Evolutionary conservation across 2,888 invertebrate genomes (phyloP), one percentile per base, ranked within the genome.

Genomic region (Carterocephalus palaemon): DNA sequence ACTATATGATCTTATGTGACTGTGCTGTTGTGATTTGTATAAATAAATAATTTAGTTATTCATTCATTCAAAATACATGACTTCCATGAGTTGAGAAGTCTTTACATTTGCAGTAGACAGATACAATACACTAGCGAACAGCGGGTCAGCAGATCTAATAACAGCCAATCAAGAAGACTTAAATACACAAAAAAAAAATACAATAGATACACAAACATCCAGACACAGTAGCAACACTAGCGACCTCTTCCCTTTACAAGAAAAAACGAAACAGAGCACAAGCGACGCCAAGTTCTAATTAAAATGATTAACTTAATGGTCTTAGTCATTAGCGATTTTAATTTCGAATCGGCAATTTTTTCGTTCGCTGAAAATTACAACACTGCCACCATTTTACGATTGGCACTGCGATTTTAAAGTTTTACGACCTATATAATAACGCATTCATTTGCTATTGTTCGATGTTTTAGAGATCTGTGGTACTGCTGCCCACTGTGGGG

Each of bases 281-380:
- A 42, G 34, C 42, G 34, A 34, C 42, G 41, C 80, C 75, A 80
- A 77, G 64, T 76, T 78, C 81, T 86, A 84, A 88, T 88, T 87
- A 87, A 85, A 87, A 86, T 87, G 78, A 88, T 88, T 87, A 87
- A 87, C 81, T 85, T 88, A 87, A 88, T 86, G 86, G 84, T 75
- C 71, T 77, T 71, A 73, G 87, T 84, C 86, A 88, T 88, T 86
- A 88, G 88, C 80, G 84, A 85, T 80, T 87, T 86, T 85, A 86
- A 87, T 86, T 83, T 73, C 55, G 71, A 74, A 78, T 75, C 68
- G 70, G 66, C 72, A 73, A 71, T 78, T 65, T 58, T 59, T 61
- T 70, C 60, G 60, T 59, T 57, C 47, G 60, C 63, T 63, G 59
- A 72, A 76, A 80, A 77, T 62, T 78, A 79, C 77, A 76, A 78